Base-by-base conservation (phyloP, 2,797 vertebrate genomes). In the Phaenicophaeus curvirostris region DNA sequence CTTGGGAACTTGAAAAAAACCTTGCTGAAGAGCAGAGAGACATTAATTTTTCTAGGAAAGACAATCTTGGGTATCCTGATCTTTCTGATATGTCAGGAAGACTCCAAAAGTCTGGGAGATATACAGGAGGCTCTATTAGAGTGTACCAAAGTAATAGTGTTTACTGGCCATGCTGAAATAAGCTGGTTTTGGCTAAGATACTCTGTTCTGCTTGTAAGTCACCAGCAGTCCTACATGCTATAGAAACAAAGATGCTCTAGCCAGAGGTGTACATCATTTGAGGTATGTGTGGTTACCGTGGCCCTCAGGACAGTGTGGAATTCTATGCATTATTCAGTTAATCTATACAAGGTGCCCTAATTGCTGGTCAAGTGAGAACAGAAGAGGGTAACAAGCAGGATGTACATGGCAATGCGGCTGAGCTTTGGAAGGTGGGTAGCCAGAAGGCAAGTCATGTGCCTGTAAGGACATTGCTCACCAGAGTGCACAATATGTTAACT, bases 401-500 rank as follows among this genome's bases (percentile, higher is more conserved):
- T 28, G 57, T 78, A 50, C 24, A 27, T 13, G 35, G 50, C 41
- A 83, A 2, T 0, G 1, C 0, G 2, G 71, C 55, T 84, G 77
- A 58, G 68, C 31, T 41, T 37, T 9, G 42, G 68, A 75, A 87
- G 78, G 48, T 84, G 23, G 23, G 20, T 87, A 86, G 94, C 92
- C 93, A 96, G 92, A 75, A 95, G 90, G 92, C 88, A 84, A 96
- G 85, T 71, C n/a, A 35, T 50, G 90, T 80, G 87, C 87, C 94
- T 94, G 63, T 41, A 81, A 93, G 92, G 90, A 76, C 87, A 51
- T 73, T 10, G 13, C 89, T 96, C 23, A 78, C 89, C 93, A 63
- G 76, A 93, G 90, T 67, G 54, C 55, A 65, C 96, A 96, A 59
- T 94, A 93, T 90, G 96, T 91, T 96, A 97, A 94, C 90, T 96